phyloP scores from a whole-genome alignment of 2,888 invertebrate species.

The Cheilosia vulpina region DNA sequence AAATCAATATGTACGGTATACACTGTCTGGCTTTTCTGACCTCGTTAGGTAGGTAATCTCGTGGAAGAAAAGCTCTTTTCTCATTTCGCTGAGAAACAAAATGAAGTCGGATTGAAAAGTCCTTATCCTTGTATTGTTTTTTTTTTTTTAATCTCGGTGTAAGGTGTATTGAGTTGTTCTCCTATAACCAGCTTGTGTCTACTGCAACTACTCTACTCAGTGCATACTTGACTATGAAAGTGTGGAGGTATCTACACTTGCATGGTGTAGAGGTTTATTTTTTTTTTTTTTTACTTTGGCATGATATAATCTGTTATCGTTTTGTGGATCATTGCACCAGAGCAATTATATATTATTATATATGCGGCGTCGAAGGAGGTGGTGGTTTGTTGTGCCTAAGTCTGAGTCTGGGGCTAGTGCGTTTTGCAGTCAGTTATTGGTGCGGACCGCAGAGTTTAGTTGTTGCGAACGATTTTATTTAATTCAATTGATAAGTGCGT shows the following conservation, averaged over 20 bases:
- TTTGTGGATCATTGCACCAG: constrained; percentile 71
- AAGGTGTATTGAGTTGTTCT: constrained; percentile 45
- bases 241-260: constrained; percentile 3
- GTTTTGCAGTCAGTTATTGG: background rate
- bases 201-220: constrained; percentile 11
- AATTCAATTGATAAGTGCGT: background rate
- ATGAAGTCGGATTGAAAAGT: constrained; percentile 45
- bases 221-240: constrained; percentile 35
- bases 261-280: constrained; percentile 4
- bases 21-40: constrained; percentile 73
- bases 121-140: constrained; percentile 27
- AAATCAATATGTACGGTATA: background rate
- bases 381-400: background rate
- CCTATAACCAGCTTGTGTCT: constrained; percentile 47
- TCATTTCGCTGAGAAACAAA: constrained; percentile 36
- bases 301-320: constrained; percentile 67
- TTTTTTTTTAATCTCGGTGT: constrained; percentile 22
- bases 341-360: constrained; percentile 67
- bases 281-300: constrained; percentile 18
- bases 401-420: background rate
- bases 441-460: background rate
- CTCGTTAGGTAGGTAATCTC: constrained; percentile 73
- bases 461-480: background rate
- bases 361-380: background rate
- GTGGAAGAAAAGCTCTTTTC: constrained; percentile 68